Evolutionary conservation across 2,113 vertebrate genomes (phyloP), one percentile per base, ranked within the genome.

Genomic region (Synodontis membranacea): DNA sequence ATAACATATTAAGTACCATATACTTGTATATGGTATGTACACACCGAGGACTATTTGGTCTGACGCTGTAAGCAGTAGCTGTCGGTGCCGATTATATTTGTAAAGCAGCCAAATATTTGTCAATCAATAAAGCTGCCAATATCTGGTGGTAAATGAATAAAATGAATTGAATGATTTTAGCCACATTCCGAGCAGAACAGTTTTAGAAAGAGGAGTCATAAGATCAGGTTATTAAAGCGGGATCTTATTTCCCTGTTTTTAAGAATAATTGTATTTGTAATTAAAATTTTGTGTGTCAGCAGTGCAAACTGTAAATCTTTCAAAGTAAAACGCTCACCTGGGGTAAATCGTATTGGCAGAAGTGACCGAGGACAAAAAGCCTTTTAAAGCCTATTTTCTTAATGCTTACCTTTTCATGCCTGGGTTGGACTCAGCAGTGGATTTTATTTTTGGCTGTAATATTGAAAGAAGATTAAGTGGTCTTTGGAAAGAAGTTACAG

Each of bases 201-300:
- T 46, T 74, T 46, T 12, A 74, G 70, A 23, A 12, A 10, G 11
- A 74, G 52, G 52, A 84, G 52, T 84, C 44, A 54, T 46, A 37
- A 83, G 64, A 85, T 83, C 86, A 86, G 80, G 60, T 88, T 88
- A 89, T 88, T 11, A 75, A 75, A 75, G 23, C 44, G 12, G 64
- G 68, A 31, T 37, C 83, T 66, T 88, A 80, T 75, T 84, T 76
- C 70, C 87, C 54, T 78, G 58, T 52, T 87, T 89, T 84, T 80
- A 81, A 80, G 52, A 80, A 62, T 86, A 87, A 89, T 83, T 54
- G 80, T 46, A 46, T 88, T 86, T 68, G 80, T 54, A 80, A 81
- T 64, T 89, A 86, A 89, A 75, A 81, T 88, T 84, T 34, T 80
- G 44, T 62, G 74, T 62, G 56, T 17, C 70, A 42, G 82, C 82